Base-by-base conservation (phyloP, 2,888 invertebrate species). In the Dysmachus trigonus region DNA sequence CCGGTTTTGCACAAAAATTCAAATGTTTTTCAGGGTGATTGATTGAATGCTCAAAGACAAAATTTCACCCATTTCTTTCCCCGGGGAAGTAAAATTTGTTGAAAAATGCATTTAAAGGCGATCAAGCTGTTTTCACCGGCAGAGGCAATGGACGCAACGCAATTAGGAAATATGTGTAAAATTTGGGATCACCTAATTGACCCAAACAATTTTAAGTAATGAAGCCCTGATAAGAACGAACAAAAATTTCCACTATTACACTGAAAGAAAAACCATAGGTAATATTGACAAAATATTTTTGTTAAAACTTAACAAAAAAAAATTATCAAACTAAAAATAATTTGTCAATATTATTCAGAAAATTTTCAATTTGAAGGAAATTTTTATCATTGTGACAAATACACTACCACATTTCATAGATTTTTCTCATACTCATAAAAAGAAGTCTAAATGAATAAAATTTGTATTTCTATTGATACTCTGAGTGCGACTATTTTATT, bases 61-160 rank as follows among this genome's bases (percentile, higher is more conserved):
- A n/a, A 27, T 77, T 77, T 77, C 77, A 51, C 77, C 47, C 47
- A 81, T 62, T 81, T 81, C 81, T 35, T 53, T 73, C 53, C 18
- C 62, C 13, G 62, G 76, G 81, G 81, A 81, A 81, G 81, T 81
- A 62, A 81, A 81, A 81, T 81, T 81, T 81, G 81, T 53, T 53
- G 53, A 62, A 53, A 81, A 81, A 76, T 41, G 30, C 10, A 27
- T 51, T 47, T n/a, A 38, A 51, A 47, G 22, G 2, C 4, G 22
- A 15, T 38, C 38, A 10, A 22, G 35, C n/a, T 22, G 76, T 41
- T 41, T 77, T 41, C 7, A 15, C 10, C 22, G 30, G 13, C 38
- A 41, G 41, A 76, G 38, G 76, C 47, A 76, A 76, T 76, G 13
- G 7, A 5, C 13, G 30, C n/a, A n/a, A n/a, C n/a, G n/a, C 30